Evolutionary conservation across 2,888 invertebrate species (phyloP).

Genomic region (Muscina levida): DNA sequence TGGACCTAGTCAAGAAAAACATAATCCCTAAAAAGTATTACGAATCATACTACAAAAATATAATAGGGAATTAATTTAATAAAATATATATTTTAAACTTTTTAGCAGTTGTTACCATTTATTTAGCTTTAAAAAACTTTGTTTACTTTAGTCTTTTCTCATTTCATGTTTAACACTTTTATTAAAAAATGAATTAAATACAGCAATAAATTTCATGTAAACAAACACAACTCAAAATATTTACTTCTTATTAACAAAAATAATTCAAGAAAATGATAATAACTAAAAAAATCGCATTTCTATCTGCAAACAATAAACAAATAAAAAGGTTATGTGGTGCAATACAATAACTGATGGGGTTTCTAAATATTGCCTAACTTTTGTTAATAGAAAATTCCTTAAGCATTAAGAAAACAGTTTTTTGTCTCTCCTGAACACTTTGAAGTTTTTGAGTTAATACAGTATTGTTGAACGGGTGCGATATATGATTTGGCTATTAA

Average conservation of each 20-base stretch:
- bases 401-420: no score
- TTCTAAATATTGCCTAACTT: background rate
- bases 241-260: background rate
- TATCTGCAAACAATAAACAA: no score
- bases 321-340: background rate
- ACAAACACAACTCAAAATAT: background rate
- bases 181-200: no score
- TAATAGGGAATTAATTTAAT: constrained; percentile 47
- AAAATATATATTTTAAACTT: background rate
- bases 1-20: constrained; percentile 32
- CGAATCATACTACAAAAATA: constrained; percentile 33
- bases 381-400: no score
- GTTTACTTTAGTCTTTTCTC: background rate
- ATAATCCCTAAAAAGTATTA: no score
- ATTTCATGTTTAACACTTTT: background rate
- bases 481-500: no score
- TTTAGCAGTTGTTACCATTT: background rate
- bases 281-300: background rate
- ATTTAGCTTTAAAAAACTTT: background rate
- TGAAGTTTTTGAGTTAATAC: no score
- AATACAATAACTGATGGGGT: background rate
- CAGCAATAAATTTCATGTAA: background rate
- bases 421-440: no score
- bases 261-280: background rate
- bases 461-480: background rate